Evolutionary conservation across 2,888 invertebrate genomes (phyloP).

Genomic region (Adelphocoris suturalis): DNA sequence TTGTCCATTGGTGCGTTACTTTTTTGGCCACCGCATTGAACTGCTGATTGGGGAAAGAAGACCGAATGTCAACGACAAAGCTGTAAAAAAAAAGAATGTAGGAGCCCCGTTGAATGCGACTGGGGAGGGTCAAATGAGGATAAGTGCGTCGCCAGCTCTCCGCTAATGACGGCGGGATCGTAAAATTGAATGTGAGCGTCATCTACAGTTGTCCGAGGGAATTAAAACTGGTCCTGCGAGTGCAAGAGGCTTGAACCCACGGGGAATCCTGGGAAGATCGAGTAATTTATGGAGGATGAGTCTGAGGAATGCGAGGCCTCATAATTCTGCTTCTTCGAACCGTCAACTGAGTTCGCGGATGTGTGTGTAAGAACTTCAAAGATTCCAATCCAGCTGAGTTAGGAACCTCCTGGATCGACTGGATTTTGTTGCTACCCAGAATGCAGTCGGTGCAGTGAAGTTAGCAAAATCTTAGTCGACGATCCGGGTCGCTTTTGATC

Average conservation of each 20-base stretch:
- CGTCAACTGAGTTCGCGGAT: neutral
- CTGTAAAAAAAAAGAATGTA: too few relatives aligned
- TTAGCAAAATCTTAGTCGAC: too few relatives aligned
- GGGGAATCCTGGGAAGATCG: conserved; percentile 26
- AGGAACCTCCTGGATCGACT: too few relatives aligned
- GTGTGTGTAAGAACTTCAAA: too few relatives aligned
- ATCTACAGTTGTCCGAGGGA: conserved; percentile 23
- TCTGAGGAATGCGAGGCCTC: neutral
- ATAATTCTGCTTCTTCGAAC: conserved; percentile 19
- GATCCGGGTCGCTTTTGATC: too few relatives aligned
- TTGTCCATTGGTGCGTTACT: too few relatives aligned
- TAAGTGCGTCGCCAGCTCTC: neutral
- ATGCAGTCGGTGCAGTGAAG: too few relatives aligned
- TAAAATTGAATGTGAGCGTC: conserved; percentile 30
- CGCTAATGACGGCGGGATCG: conserved; percentile 2
- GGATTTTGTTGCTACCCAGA: too few relatives aligned
- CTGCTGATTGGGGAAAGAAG: too few relatives aligned
- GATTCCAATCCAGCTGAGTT: too few relatives aligned
- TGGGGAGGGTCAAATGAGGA: neutral
- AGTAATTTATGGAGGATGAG: conserved; percentile 15
- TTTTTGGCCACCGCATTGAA: too few relatives aligned
- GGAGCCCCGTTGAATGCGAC: neutral
- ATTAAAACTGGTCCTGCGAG: conserved; percentile 25
- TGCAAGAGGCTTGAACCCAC: conserved; percentile 20
- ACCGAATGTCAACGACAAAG: too few relatives aligned